These are phyloP conservation scores for Shinisaurus crocodilurus DNA, from an alignment of 2,113 vertebrate genomes.

Conservation along the genomic window DNA sequence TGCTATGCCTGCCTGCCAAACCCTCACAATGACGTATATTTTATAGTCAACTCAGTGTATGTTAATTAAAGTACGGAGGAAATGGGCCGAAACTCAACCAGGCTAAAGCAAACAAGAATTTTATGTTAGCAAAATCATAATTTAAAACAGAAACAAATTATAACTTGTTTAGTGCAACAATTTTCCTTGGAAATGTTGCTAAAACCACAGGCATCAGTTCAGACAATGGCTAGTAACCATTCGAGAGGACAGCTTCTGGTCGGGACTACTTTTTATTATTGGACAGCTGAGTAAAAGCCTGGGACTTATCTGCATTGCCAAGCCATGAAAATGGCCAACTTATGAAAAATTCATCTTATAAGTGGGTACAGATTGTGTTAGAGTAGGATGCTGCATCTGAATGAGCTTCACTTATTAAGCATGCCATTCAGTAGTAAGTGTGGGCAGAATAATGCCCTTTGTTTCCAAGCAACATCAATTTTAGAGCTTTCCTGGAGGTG, in stretches of 20 bases:
- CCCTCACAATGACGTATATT: slow-evolving; percentile 7
- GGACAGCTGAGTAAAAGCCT: slow-evolving; percentile 1
- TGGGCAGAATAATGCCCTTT: neutral
- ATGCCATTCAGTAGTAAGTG: neutral
- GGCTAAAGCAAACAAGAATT: slow-evolving; percentile 56
- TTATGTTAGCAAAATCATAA: slow-evolving; percentile 46
- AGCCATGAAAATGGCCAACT: slow-evolving; percentile 7
- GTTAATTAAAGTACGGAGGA: slow-evolving; percentile 51
- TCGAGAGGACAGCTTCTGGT: neutral
- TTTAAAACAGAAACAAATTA: slow-evolving; percentile 51
- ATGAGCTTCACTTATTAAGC: neutral
- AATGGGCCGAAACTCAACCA: slow-evolving; percentile 40
- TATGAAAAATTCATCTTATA: neutral
- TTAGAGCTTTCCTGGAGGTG: neutral
- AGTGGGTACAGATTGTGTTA: neutral
- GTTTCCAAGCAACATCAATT: neutral
- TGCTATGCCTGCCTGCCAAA: neutral
- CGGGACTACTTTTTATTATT: slow-evolving; percentile 48
- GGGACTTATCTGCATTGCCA: slow-evolving; percentile 14
- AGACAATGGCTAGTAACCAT: neutral
- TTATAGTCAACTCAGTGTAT: slow-evolving; percentile 37
- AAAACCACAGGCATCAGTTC: neutral
- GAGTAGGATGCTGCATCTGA: neutral
- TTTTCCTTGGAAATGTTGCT: slow-evolving; percentile 50
- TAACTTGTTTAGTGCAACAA: neutral